Evolutionary conservation across 1,140 invertebrate genomes (phyloP).

Genomic region (Lepeophtheirus salmonis): DNA sequence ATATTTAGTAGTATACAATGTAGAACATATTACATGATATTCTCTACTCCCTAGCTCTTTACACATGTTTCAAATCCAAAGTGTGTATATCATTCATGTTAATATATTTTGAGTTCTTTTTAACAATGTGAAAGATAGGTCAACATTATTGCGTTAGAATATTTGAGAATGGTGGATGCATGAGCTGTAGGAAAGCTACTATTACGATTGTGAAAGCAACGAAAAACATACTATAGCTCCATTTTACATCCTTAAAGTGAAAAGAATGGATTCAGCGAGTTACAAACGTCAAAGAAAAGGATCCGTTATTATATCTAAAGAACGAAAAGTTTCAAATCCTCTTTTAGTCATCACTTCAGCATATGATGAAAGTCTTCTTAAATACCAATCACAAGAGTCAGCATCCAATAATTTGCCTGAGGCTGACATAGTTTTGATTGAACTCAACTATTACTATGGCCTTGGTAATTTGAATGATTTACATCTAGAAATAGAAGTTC

Average conservation of each 20-base stretch:
- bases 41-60: no score
- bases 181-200: neutral
- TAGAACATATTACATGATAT: no score
- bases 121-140: neutral
- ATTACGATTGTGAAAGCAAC: neutral
- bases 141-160: neutral
- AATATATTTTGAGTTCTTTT: no score
- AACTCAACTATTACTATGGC: conserved; percentile 16
- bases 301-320: neutral
- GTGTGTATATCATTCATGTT: no score
- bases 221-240: neutral
- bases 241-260: neutral
- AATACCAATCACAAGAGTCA: conserved; percentile 4
- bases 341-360: neutral
- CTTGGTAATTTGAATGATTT: neutral
- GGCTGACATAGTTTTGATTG: neutral
- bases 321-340: neutral
- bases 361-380: neutral
- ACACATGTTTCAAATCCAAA: no score
- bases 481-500: no score
- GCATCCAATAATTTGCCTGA: neutral
- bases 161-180: no score
- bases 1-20: no score
- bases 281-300: neutral
- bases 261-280: neutral